Evolutionary conservation across 2,888 invertebrate genomes (phyloP).

Genomic region (Caenorhabditis plicata): DNA sequence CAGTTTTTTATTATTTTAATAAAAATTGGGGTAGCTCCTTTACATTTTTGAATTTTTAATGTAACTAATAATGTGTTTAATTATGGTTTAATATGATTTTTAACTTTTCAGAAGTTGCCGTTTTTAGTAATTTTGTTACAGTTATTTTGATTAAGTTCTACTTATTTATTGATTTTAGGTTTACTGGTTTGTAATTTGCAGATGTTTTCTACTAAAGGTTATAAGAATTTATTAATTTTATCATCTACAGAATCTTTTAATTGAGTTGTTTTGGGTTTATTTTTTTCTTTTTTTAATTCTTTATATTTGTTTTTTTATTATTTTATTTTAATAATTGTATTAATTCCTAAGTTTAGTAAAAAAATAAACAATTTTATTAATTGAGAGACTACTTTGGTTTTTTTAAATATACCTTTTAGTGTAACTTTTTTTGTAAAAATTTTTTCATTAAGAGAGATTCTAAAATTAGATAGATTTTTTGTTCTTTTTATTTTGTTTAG

Average conservation of each 20-base stretch:
- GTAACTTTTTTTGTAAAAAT: slow-evolving; percentile 47
- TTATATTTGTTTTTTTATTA: slow-evolving; percentile 45
- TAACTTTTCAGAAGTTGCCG: slow-evolving; percentile 67
- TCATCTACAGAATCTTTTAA: slow-evolving; percentile 48
- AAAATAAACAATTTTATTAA: slow-evolving; percentile 28
- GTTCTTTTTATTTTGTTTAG: slow-evolving; percentile 31
- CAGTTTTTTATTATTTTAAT: slow-evolving; percentile 44
- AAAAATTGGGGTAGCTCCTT: slow-evolving; percentile 42
- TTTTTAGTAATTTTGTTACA: slow-evolving; percentile 72
- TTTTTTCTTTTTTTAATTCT: slow-evolving; percentile 37
- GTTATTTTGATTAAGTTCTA: slow-evolving; percentile 27
- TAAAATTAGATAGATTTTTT: slow-evolving; percentile 39
- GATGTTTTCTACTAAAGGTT: slow-evolving; percentile 43
- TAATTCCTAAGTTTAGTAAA: slow-evolving; percentile 38
- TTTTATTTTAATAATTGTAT: slow-evolving; percentile 40
- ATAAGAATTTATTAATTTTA: slow-evolving; percentile 40
- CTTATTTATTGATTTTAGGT: slow-evolving; percentile 38
- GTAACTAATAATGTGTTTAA: slow-evolving; percentile 37
- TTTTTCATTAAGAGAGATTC: slow-evolving; percentile 39
- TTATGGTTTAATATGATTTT: slow-evolving; percentile 43
- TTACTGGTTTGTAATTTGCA: slow-evolving; percentile 42
- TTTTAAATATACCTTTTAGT: slow-evolving; percentile 45
- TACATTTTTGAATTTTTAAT: slow-evolving; percentile 45
- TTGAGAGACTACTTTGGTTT: slow-evolving; percentile 38
- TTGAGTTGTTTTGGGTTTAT: slow-evolving; percentile 66